Percentiles rank a stretch among this genome's conserved stretches.
These are phyloP conservation scores for Vombatus ursinus DNA, from an alignment of 2,113 vertebrate genomes.

Conservation along the genomic window DNA sequence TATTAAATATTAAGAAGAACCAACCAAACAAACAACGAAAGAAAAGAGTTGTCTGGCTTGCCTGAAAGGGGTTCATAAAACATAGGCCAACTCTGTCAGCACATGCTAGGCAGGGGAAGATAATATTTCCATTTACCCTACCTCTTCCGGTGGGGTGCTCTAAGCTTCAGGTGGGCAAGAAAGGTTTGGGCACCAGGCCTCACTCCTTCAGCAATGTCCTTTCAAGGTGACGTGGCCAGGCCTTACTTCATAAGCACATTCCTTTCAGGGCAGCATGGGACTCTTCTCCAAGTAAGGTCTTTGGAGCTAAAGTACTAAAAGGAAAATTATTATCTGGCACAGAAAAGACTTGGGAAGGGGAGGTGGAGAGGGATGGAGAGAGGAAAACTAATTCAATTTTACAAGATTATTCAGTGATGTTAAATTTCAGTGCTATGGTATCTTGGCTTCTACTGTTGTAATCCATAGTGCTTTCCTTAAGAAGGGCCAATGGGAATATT, in stretches of 20 bases:
- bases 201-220: neutral
- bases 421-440: neutral
- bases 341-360: neutral
- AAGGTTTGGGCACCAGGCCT: neutral
- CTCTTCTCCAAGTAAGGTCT: neutral
- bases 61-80: neutral
- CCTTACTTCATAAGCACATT: accelerated
- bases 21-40: too few species aligned
- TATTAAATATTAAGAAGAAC: too few species aligned
- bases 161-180: neutral
- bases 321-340: neutral
- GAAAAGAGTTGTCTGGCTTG: neutral
- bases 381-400: neutral
- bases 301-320: neutral
- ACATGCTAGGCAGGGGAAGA: neutral
- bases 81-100: neutral
- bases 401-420: neutral
- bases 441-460: neutral
- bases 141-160: neutral
- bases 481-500: neutral
- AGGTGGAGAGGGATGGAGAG: too few species aligned
- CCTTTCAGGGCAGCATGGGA: neutral
- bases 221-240: neutral
- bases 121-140: neutral
- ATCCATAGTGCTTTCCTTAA: neutral